Evolutionary conservation across 2,888 invertebrate genomes (phyloP).

Genomic region (Parapristionchus giblindavisi): DNA sequence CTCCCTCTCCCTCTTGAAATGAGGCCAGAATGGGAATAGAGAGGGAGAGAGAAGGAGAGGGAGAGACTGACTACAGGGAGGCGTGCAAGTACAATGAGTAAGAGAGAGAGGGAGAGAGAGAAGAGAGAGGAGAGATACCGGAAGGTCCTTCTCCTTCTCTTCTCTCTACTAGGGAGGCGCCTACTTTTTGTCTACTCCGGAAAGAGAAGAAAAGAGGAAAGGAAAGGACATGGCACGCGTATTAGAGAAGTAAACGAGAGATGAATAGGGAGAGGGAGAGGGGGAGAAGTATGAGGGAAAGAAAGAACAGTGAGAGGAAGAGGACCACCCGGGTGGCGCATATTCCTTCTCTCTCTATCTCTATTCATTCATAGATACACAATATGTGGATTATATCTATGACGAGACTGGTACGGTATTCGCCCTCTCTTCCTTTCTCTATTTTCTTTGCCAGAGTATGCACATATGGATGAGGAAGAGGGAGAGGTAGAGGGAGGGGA

Average conservation of each 20-base stretch:
- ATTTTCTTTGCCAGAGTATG: not conserved
- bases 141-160: not conserved
- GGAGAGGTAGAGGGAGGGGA: not conserved
- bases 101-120: not conserved
- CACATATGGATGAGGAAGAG: conserved; percentile 22
- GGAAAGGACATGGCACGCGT: not conserved
- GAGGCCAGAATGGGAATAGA: conserved; percentile 29
- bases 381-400: not conserved
- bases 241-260: not conserved
- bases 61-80: too few species aligned
- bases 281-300: not conserved
- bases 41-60: not conserved
- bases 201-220: conserved; percentile 28
- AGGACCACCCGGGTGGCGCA: conserved; percentile 37
- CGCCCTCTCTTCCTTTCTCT: not conserved
- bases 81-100: too few species aligned
- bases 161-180: conserved; percentile 5
- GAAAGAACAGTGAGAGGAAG: not conserved
- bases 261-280: conserved; percentile 5
- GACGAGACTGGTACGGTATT: conserved; percentile 30
- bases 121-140: not conserved
- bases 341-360: not conserved
- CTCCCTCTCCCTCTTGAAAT: conserved; percentile 24
- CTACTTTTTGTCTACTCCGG: conserved; percentile 27
- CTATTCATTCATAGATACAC: not conserved